Evolutionary conservation across 2,888 invertebrate genomes (phyloP).

Genomic region (Caenorhabditis doughertyi): DNA sequence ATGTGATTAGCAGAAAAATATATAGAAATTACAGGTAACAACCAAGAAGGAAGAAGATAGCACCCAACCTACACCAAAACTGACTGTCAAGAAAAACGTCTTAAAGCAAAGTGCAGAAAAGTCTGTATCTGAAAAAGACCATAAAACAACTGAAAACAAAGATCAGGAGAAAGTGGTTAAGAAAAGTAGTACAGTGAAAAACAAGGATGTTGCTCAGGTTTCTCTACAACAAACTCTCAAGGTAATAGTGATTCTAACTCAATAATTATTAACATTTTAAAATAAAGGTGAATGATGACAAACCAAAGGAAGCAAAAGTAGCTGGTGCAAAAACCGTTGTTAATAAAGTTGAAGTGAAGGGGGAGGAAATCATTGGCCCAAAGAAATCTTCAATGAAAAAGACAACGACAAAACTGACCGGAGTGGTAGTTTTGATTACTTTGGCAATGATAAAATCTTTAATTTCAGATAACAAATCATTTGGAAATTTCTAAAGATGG

Average conservation of each 20-base stretch:
- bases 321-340: constrained; percentile 49
- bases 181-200: constrained; percentile 56
- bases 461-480: constrained; percentile 32
- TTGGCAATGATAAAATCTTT: not conserved
- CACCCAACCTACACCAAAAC: constrained; percentile 53
- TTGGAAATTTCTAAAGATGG: constrained; percentile 57
- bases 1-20: not conserved
- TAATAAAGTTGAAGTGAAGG: constrained; percentile 64
- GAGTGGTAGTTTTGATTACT: constrained; percentile 40
- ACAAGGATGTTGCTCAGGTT: constrained; percentile 52
- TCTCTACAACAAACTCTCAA: constrained; percentile 54
- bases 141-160: constrained; percentile 54
- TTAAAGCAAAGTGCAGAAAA: constrained; percentile 66
- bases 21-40: constrained; percentile 53
- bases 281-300: constrained; percentile 63
- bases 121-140: constrained; percentile 65
- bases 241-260: constrained; percentile 17
- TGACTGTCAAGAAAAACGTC: constrained; percentile 67
- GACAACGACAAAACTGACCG: constrained; percentile 48
- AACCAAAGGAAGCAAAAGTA: constrained; percentile 49
- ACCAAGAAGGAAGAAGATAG: constrained; percentile 69
- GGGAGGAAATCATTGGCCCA: constrained; percentile 52
- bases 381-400: constrained; percentile 63
- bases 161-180: constrained; percentile 53
- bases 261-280: not conserved